Evolutionary conservation across 2,797 vertebrate genomes (phyloP), one percentile per base, ranked within the genome.

Genomic region (Oreochromis mossambicus): DNA sequence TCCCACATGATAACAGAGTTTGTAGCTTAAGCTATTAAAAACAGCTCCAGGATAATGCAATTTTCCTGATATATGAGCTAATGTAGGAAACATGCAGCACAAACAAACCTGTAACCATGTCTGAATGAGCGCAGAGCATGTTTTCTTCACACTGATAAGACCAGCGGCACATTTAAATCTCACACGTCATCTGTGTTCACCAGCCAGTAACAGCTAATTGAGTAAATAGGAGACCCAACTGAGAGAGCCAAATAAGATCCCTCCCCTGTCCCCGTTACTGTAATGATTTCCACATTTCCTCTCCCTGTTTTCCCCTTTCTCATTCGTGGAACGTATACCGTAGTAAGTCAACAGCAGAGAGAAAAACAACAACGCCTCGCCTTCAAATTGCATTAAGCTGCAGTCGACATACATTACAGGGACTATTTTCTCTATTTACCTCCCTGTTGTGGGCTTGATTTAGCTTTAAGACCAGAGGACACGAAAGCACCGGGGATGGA

Each of bases 211-310:
- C 87, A 90, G 91, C 82, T 90, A 93, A 95, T 92, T 93, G 92
- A 92, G 81, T 92, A 94, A 93, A 91, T 89, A 93, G 94, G 89
- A 94, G 91, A 90, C 87, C 84, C 80, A 86, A 89, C 89, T 63
- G 87, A 86, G 83, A 93, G 83, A 93, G 91, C 91, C 86, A 92
- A 90, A 91, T 80, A 80, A 88, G 90, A 90, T 89, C 93, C 94
- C 94, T 89, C 93, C 88, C 94, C 88, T 90, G 88, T 92, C 89
- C 90, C 88, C 3, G 85, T 90, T 89, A 85, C 90, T 88, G 83
- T 95, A 95, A 96, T 95, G 83, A 93, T 92, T 96, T 94, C 95
- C 95, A 95, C 94, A 95, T 95, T 95, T 94, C 83, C 90, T 84
- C 73, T 80, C 81, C 82, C 19, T 58, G 26, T 55, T 55, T 75